A percentile compares a stretch with the other conserved stretches of the same genome.
Evolutionary conservation across 2,113 vertebrate genomes (phyloP).

Genomic region (Pseudopipra pipra): DNA sequence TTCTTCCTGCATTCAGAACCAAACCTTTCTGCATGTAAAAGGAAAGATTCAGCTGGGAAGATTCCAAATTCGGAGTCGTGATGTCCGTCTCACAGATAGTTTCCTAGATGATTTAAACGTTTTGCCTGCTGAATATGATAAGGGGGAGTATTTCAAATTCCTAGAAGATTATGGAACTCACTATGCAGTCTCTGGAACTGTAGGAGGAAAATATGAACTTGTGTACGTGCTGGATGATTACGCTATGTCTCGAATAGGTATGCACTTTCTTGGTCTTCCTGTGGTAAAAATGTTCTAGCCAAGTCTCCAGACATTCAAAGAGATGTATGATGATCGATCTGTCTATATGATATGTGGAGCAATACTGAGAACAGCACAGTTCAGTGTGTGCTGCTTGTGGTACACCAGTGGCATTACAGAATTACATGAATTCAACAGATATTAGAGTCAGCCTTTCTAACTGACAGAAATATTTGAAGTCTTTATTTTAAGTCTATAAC

Average conservation of each 20-base stretch:
- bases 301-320: background rate
- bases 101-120: constrained; percentile 80
- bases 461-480: background rate
- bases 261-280: background rate
- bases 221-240: constrained; percentile 85
- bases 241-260: constrained; percentile 73
- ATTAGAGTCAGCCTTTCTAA: background rate
- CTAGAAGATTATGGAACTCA: constrained; percentile 92
- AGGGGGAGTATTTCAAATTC: constrained; percentile 88
- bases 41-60: constrained; percentile 82
- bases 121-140: constrained; percentile 84
- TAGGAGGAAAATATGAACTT: constrained; percentile 88
- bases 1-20: constrained; percentile 41
- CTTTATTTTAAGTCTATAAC: background rate
- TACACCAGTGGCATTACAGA: background rate
- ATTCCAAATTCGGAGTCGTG: constrained; percentile 80
- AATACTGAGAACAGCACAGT: background rate
- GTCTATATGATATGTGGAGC: background rate
- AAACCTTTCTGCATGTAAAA: constrained; percentile 78
- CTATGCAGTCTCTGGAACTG: constrained; percentile 81
- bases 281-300: background rate
- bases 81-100: constrained; percentile 64
- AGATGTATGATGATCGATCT: background rate
- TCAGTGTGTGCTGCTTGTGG: background rate
- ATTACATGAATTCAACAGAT: background rate